phyloP scores from a whole-genome alignment of 2,113 vertebrate genomes.

The Lampris incognitus region DNA sequence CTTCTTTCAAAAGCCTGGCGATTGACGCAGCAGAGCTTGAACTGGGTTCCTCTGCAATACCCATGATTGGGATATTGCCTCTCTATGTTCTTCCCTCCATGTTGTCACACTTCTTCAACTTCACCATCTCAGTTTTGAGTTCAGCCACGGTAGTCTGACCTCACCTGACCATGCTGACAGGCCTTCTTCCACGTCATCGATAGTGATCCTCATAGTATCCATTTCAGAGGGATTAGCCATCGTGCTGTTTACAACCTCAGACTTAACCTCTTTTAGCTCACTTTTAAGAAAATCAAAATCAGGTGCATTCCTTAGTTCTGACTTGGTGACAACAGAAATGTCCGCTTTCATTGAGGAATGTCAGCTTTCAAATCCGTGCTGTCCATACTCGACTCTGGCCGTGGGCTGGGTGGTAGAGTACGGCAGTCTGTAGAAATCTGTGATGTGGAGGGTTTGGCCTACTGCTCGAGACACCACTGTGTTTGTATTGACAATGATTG shows the following conservation, averaged over 20 bases:
- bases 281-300: constrained; percentile 12
- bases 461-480: not conserved
- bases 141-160: constrained; percentile 11
- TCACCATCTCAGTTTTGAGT: not conserved
- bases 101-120: not conserved
- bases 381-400: not conserved
- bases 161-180: constrained; percentile 16
- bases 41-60: constrained; percentile 1
- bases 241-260: not conserved
- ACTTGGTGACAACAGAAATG: constrained; percentile 17
- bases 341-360: constrained; percentile 19
- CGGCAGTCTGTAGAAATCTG: not conserved
- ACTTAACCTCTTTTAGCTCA: not conserved
- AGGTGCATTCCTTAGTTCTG: constrained; percentile 11
- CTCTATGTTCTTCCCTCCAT: constrained; percentile 4
- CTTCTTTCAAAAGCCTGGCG: constrained; percentile 1
- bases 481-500: constrained; percentile 18
- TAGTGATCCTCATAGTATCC: constrained; percentile 1
- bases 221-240: not conserved
- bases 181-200: constrained; percentile 13
- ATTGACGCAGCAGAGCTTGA: constrained; percentile 2
- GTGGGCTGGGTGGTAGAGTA: not conserved
- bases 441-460: constrained; percentile 11
- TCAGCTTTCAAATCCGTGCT: constrained; percentile 2
- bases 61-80: constrained; percentile 5